Percentiles rank a stretch among this genome's conserved stretches.
These are phyloP conservation scores for Temnothorax longispinosus DNA, from an alignment of 1,140 invertebrate species.

Conservation along the genomic window DNA sequence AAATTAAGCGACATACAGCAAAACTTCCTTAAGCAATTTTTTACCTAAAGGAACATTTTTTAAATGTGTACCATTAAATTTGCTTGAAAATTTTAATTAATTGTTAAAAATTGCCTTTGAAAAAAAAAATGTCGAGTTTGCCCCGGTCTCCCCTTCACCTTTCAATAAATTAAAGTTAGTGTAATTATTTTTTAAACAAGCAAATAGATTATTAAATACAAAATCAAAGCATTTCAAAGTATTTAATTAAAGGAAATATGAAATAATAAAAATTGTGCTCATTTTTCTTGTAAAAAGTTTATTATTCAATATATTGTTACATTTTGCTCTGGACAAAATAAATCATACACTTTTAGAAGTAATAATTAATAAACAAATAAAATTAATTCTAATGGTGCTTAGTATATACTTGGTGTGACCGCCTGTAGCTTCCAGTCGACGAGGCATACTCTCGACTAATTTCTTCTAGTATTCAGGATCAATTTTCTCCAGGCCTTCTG, in stretches of 20 bases:
- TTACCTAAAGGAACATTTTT: too few species aligned
- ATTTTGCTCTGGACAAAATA: constrained; percentile 13
- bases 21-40: too few species aligned
- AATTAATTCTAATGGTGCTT: neutral
- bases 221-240: constrained; percentile 9
- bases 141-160: neutral
- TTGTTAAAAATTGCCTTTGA: too few species aligned
- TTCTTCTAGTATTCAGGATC: constrained; percentile 32
- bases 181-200: neutral
- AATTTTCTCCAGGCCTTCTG: constrained; percentile 42
- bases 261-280: constrained; percentile 16
- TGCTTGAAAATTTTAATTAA: too few species aligned
- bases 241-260: neutral
- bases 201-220: constrained; percentile 4
- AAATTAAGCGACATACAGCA: too few species aligned
- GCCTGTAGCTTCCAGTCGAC: constrained; percentile 11
- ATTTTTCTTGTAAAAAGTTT: neutral
- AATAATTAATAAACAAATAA: neutral
- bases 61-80: too few species aligned
- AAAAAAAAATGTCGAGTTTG: too few species aligned
- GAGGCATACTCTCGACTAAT: constrained; percentile 26
- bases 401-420: neutral
- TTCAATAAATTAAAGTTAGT: constrained; percentile 4
- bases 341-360: neutral
- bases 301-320: neutral